Evolutionary conservation across 2,888 invertebrate genomes (phyloP).

Genomic region (Chorisops tibialis): DNA sequence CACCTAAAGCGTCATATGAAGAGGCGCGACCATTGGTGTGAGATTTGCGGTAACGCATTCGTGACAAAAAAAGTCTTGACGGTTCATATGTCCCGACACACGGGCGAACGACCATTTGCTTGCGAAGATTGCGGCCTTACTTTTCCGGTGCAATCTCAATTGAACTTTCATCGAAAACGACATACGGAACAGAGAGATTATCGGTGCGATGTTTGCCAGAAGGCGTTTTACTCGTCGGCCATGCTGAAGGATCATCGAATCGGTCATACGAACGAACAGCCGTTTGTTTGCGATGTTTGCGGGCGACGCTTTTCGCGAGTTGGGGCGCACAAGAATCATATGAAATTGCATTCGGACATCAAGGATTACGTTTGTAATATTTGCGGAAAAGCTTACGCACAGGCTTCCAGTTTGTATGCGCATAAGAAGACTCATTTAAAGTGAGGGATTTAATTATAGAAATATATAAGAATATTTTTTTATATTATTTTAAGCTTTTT

Average conservation of each 20-base stretch:
- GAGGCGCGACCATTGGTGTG: slow-evolving; percentile 35
- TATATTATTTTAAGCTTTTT: no score
- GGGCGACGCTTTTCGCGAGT: slow-evolving; percentile 40
- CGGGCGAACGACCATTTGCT: slow-evolving; percentile 30
- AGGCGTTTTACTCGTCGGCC: slow-evolving; percentile 41
- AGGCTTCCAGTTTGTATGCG: slow-evolving; percentile 30
- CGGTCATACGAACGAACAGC: slow-evolving; percentile 38
- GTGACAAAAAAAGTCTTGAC: slow-evolving; percentile 29
- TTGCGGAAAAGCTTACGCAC: slow-evolving; percentile 35
- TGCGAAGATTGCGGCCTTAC: slow-evolving; percentile 31
- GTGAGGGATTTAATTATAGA: no score
- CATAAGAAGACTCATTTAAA: slow-evolving; percentile 18
- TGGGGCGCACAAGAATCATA: slow-evolving; percentile 42
- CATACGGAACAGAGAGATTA: slow-evolving; percentile 7
- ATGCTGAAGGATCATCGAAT: slow-evolving; percentile 44
- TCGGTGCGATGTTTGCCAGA: slow-evolving; percentile 31
- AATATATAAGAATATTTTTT: no score
- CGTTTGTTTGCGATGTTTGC: slow-evolving; percentile 40
- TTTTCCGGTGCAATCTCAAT: slow-evolving; percentile 3
- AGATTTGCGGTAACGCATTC: slow-evolving; percentile 29
- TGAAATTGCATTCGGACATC: slow-evolving; percentile 36
- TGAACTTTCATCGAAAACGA: not conserved
- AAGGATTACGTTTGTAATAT: slow-evolving; percentile 33
- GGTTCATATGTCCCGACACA: slow-evolving; percentile 33
- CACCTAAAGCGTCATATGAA: slow-evolving; percentile 41